Conservation (phyloP, 2,888 invertebrate genomes). For the Hesperia comma region DNA sequence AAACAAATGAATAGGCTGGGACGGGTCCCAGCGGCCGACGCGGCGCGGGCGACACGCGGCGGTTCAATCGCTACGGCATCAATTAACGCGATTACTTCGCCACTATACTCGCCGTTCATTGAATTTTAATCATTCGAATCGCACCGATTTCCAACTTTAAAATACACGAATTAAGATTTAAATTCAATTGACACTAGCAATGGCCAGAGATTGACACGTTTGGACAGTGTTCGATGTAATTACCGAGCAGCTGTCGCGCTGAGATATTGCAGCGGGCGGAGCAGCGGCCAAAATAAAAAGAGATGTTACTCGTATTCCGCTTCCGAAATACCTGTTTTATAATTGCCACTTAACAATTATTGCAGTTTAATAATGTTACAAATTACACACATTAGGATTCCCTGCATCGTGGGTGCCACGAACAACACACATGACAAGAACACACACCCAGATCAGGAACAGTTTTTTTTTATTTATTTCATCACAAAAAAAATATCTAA, state of each 20-base stretch:
- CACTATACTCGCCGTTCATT: conserved; percentile 14
- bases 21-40: too few species aligned
- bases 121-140: conserved; percentile 4
- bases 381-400: too few species aligned
- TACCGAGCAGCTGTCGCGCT: conserved; percentile 1
- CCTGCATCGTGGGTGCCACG: too few species aligned
- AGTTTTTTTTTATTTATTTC: too few species aligned
- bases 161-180: background rate
- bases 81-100: conserved; percentile 18
- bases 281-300: background rate
- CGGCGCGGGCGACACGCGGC: background rate
- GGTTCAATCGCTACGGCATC: conserved; percentile 6
- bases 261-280: background rate
- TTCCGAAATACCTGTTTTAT: background rate
- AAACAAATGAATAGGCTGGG: too few species aligned
- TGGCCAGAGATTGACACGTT: conserved; percentile 4
- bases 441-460: too few species aligned
- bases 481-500: too few species aligned
- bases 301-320: background rate
- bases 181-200: background rate
- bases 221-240: conserved; percentile 12
- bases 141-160: background rate
- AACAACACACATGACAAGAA: too few species aligned
- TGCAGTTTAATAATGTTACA: too few species aligned
- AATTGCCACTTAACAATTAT: too few species aligned